Base-by-base conservation (phyloP, 1,140 invertebrate genomes). In the Stegodyphus mimosarum region DNA sequence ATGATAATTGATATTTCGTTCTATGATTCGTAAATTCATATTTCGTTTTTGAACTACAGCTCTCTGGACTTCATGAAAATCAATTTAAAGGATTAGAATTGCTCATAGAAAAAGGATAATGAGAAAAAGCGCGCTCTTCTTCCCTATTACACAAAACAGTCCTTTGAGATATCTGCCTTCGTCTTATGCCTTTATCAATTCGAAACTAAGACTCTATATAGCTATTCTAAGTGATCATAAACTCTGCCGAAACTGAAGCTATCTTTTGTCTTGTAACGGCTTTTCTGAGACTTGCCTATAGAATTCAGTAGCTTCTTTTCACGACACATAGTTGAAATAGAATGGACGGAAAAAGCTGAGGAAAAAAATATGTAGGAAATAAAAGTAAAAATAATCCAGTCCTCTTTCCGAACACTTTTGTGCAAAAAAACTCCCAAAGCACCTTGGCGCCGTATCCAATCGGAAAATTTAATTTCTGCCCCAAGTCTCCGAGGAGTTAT, bases 391-490 rank as follows among this genome's bases (percentile, higher is more conserved):
- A 33, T 33, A 15, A 60, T 60, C 15, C 55, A 9, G 9, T 60
- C 52, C 72, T 81, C 51, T 51, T 72, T 72, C 52, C 49, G n/a
- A 78, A 60, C 52, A 60, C 69, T 71, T 63, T 66, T 60, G 69
- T n/a, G 60, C 10, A 13, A 66, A 60, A 52, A 76, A 53, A 60
- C 17, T 84, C 81, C 81, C 81, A 75, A 52, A 69, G 81, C 81
- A 67, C 81, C 73, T 60, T 48, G 48, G 55, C 63, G 72, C 64
- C 81, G 64, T 69, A 67, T 84, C 81, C 81, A 75, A 84, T 84
- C 81, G 73, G 81, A 84, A 84, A 84, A 84, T 84, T 84, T 84
- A 84, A 84, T 84, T 84, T 84, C 81, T 84, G 49, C 72, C 60
- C 64, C 15, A 75, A 69, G 18, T 76, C 81, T 70, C 81, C 6